Evolutionary conservation across 2,113 vertebrate species (phyloP).

Genomic region (Paracanthobrama guichenoti): DNA sequence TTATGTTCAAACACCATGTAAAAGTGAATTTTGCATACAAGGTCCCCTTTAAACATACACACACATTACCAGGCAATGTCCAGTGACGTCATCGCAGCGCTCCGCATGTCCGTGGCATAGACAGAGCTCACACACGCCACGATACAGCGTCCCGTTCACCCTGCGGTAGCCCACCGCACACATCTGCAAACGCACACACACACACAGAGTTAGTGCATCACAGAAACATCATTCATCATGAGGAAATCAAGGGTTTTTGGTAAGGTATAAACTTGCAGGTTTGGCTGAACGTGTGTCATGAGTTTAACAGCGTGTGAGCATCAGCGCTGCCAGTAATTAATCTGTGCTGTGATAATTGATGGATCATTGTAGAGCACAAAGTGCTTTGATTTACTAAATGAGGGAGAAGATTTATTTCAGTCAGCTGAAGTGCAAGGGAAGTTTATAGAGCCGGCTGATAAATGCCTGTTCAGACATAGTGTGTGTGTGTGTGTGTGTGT

Average conservation of each 20-base stretch:
- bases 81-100: constrained; percentile 79
- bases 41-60: not conserved
- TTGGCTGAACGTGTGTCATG: not conserved
- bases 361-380: not conserved
- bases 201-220: constrained; percentile 5
- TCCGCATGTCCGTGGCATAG: constrained; percentile 79
- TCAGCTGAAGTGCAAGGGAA: not conserved
- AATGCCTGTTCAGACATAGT: not conserved
- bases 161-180: constrained; percentile 78
- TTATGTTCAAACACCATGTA: too few species aligned
- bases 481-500: not conserved
- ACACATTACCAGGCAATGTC: constrained; percentile 78
- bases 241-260: not conserved
- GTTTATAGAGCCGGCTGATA: constrained; percentile 1
- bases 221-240: not conserved
- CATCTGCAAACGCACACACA: constrained; percentile 65
- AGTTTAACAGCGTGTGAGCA: not conserved
- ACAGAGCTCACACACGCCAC: constrained; percentile 80
- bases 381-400: not conserved
- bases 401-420: constrained; percentile 23
- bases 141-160: constrained; percentile 79
- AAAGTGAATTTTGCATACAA: too few species aligned
- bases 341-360: constrained; percentile 13
- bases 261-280: not conserved
- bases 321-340: not conserved